Evolutionary conservation across 2,888 invertebrate genomes (phyloP).

Genomic region (Emmelina monodactyla): DNA sequence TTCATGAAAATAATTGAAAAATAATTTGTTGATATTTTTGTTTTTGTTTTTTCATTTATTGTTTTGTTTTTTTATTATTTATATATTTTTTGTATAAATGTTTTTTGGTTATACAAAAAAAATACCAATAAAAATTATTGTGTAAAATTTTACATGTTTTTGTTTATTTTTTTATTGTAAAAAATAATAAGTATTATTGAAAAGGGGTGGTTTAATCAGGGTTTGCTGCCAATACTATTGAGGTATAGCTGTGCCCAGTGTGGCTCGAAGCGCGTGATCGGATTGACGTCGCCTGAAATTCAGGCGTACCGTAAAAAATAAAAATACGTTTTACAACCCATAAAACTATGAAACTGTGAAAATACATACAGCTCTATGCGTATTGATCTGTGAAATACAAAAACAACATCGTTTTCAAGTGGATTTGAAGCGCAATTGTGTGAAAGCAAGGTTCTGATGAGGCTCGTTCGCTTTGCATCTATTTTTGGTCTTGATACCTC

Average conservation of each 20-base stretch:
- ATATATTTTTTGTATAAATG: background rate
- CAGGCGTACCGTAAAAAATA: background rate
- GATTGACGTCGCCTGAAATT: background rate
- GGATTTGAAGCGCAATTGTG: background rate
- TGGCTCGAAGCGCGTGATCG: background rate
- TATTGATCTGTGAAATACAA: background rate
- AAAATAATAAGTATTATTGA: background rate
- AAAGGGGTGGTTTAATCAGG: background rate
- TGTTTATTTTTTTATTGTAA: background rate
- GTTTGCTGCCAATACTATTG: background rate
- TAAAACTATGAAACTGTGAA: background rate
- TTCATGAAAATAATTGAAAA: too few species aligned
- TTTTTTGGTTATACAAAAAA: background rate
- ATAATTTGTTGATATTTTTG: too few species aligned
- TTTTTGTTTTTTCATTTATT: background rate
- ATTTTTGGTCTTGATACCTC: background rate
- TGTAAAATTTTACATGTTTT: background rate
- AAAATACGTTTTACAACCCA: background rate
- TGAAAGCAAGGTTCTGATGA: background rate
- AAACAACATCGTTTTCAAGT: background rate
- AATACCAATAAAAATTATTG: background rate
- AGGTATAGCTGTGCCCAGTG: background rate
- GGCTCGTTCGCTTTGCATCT: background rate
- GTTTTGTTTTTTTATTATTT: background rate
- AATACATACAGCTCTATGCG: background rate